phyloP scores from a whole-genome alignment of 2,888 invertebrate species.

The Opisthograptis luteolata region DNA sequence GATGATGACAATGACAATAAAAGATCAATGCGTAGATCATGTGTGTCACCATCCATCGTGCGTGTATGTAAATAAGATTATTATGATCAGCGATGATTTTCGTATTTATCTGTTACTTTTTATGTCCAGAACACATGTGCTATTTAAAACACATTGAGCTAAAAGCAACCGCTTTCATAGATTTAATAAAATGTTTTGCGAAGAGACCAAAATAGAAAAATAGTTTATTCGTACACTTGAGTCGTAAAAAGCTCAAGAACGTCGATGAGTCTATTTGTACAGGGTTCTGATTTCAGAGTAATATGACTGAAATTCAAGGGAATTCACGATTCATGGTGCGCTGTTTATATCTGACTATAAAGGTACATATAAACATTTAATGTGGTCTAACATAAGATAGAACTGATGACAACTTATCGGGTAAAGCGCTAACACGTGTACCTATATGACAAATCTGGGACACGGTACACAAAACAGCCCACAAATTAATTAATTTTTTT shows the following conservation, averaged over 20 bases:
- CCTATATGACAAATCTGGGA: too few relatives aligned
- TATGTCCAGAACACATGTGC: not conserved
- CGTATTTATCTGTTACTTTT: not conserved
- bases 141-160: too few relatives aligned
- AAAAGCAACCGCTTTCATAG: too few relatives aligned
- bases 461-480: too few relatives aligned
- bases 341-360: not conserved
- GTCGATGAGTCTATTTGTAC: constrained; percentile 1
- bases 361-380: not conserved
- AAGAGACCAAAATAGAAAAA: not conserved
- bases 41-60: too few relatives aligned
- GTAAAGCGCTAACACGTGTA: not conserved
- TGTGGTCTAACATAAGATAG: not conserved
- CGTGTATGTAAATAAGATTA: too few relatives aligned
- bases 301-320: constrained; percentile 7
- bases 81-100: too few relatives aligned
- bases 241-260: constrained; percentile 1
- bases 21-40: too few relatives aligned
- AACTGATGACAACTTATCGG: not conserved
- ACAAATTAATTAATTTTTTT: too few relatives aligned
- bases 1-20: too few relatives aligned
- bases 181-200: not conserved
- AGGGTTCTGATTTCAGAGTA: constrained; percentile 1
- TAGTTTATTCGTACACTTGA: not conserved
- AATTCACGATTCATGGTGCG: constrained; percentile 7